Evolutionary conservation across 1,140 invertebrate genomes (phyloP).

Genomic region (Grapholita molesta): DNA sequence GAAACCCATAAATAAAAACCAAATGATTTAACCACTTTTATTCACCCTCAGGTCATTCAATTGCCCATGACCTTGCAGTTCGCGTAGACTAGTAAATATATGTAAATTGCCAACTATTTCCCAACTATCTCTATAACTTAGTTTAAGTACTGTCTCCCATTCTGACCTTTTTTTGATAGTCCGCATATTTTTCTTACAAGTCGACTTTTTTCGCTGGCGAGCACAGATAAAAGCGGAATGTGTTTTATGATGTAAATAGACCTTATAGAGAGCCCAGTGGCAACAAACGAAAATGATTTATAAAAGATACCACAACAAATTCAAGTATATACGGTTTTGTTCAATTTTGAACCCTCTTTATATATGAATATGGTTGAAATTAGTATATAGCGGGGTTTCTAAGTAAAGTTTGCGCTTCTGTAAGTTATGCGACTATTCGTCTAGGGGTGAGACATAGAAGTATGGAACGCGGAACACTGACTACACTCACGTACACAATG

Average conservation of each 20-base stretch:
- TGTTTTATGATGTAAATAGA: constrained; percentile 45
- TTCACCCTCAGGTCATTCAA: neutral
- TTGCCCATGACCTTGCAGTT: neutral
- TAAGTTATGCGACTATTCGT: neutral
- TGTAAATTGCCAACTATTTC: neutral
- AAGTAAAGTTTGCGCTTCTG: neutral
- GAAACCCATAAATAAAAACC: neutral
- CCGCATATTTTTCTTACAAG: constrained; percentile 45
- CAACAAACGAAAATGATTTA: constrained; percentile 8
- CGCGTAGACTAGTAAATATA: neutral
- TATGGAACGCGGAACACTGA: neutral
- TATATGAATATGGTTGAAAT: neutral
- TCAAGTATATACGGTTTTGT: neutral
- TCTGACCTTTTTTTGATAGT: constrained; percentile 18
- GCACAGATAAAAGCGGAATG: constrained; percentile 34
- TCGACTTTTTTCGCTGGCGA: constrained; percentile 38
- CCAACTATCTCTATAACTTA: neutral
- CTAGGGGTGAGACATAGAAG: neutral
- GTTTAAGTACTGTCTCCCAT: neutral
- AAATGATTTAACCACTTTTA: neutral
- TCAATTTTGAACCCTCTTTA: neutral
- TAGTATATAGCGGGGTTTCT: neutral
- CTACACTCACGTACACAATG: too few relatives aligned
- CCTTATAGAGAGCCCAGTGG: constrained; percentile 15
- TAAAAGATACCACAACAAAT: constrained; percentile 1